phyloP scores from a whole-genome alignment of 2,888 invertebrate genomes.

The Dolichomitus sp. region DNA sequence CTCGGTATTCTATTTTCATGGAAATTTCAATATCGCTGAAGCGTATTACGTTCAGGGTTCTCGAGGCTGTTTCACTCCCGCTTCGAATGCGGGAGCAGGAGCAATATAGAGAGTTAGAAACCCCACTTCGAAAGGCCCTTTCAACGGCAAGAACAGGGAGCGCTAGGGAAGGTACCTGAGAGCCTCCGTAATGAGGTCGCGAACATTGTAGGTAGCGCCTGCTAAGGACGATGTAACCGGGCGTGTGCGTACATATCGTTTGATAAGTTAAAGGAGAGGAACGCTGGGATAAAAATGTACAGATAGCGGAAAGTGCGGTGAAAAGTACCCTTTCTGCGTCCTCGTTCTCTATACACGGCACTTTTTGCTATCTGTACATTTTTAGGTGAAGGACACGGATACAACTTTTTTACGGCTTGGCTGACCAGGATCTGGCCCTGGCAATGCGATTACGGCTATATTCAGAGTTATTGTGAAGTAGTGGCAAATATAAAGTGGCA shows the following conservation, averaged over 20 bases:
- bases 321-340: no score
- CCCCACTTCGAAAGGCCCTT: constrained; percentile 13
- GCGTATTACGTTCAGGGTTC: constrained; percentile 16
- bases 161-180: constrained; percentile 20
- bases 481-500: no score
- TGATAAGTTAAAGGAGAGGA: constrained; percentile 20
- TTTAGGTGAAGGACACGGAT: no score
- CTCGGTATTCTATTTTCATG: constrained; percentile 13
- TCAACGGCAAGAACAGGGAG: constrained; percentile 18
- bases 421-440: no score
- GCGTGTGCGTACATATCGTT: constrained; percentile 44
- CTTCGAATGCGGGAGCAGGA: not conserved
- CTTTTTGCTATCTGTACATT: no score
- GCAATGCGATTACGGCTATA: no score
- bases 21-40: constrained; percentile 48
- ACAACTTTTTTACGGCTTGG: no score
- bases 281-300: not conserved
- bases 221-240: constrained; percentile 43
- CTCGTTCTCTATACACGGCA: no score
- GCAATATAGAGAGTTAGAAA: not conserved
- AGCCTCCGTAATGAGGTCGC: constrained; percentile 45
- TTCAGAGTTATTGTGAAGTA: no score
- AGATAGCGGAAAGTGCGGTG: not conserved
- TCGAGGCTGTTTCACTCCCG: constrained; percentile 4
- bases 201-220: constrained; percentile 11